A percentile compares a stretch with the other conserved stretches of the same genome.
phyloP scores from a whole-genome alignment of 1,140 invertebrate species.

The Scylla paramamosain region DNA sequence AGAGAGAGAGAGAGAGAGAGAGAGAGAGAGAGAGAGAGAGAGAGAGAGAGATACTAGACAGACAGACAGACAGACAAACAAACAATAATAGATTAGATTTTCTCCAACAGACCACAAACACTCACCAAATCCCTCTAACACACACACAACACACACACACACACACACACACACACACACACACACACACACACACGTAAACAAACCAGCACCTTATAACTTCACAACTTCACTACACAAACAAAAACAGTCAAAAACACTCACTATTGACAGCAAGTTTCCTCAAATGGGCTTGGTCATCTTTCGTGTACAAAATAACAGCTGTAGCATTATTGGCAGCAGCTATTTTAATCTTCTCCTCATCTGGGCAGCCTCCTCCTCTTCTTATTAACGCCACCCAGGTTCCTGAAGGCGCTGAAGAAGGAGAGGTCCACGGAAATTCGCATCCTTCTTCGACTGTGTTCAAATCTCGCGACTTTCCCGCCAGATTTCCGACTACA shows the following conservation, averaged over 20 bases:
- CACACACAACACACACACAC: neutral
- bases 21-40: too few species aligned
- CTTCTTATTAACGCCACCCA: neutral
- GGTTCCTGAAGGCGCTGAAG: neutral
- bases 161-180: neutral
- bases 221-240: neutral
- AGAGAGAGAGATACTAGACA: too few species aligned
- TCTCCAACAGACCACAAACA: too few species aligned
- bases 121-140: too few species aligned
- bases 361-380: neutral
- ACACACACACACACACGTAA: neutral
- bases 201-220: neutral
- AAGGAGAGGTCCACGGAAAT: neutral
- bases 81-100: too few species aligned
- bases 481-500: neutral
- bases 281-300: neutral
- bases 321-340: neutral
- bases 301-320: neutral
- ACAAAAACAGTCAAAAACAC: neutral
- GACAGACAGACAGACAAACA: too few species aligned
- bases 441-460: neutral
- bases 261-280: neutral
- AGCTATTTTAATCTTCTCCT: neutral
- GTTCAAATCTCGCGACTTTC: too few species aligned
- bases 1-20: too few species aligned